Percentiles rank a stretch among this genome's conserved stretches.
Conservation (phyloP, 53 echinoderm and acorn worm genomes). For the Antedon mediterranea region DNA sequence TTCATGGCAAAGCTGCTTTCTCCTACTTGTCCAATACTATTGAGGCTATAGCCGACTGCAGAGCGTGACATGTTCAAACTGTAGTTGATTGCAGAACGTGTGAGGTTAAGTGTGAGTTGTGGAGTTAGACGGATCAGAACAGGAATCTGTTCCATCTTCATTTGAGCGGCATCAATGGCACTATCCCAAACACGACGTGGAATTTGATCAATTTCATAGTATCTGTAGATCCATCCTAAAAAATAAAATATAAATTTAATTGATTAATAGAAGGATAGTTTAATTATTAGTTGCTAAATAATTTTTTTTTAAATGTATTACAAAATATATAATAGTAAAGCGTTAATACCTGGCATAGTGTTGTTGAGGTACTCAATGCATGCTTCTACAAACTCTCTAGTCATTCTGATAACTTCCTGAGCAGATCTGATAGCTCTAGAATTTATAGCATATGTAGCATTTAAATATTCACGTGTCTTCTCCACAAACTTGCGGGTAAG, state of each 20-base stretch:
- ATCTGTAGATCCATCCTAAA: slow-evolving; percentile 77
- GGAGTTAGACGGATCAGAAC: slow-evolving; percentile 17
- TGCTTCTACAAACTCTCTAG: neutral
- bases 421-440: slow-evolving; percentile 7
- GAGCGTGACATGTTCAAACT: slow-evolving; percentile 18
- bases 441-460: neutral
- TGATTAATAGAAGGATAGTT: no score
- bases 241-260: neutral
- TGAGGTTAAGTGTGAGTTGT: slow-evolving; percentile 16
- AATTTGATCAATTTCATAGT: slow-evolving; percentile 64
- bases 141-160: neutral
- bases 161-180: neutral
- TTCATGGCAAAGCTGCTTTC: slow-evolving; percentile 86
- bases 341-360: slow-evolving; percentile 59
- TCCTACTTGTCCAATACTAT: slow-evolving; percentile 36
- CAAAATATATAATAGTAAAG: no score
- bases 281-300: no score
- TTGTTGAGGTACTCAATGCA: slow-evolving; percentile 54
- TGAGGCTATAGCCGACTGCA: slow-evolving; percentile 28
- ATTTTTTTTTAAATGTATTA: no score
- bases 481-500: neutral
- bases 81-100: slow-evolving; percentile 16
- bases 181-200: slow-evolving; percentile 18
- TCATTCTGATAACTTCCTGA: slow-evolving; percentile 9
- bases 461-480: neutral